phyloP scores from a whole-genome alignment of 2,113 vertebrate species.

The Dolichotis patagonum region DNA sequence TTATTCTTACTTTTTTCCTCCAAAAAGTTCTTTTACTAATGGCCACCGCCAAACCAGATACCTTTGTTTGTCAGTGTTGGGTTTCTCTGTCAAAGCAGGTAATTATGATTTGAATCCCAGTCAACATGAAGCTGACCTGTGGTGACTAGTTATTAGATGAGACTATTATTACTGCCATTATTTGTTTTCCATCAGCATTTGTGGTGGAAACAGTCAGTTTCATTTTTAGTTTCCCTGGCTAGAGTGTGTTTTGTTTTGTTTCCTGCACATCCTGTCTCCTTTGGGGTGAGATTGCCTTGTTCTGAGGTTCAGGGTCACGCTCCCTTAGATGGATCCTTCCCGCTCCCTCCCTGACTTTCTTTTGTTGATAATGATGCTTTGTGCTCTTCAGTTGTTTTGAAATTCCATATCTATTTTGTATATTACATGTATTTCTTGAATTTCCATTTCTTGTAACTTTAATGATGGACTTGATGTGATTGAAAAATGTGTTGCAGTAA shows the following conservation, averaged over 20 bases:
- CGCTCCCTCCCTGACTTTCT: background rate
- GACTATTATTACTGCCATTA: background rate
- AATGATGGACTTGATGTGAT: background rate
- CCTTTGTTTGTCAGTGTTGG: background rate
- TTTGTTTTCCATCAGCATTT: background rate
- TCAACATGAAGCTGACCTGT: background rate
- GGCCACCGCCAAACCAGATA: background rate
- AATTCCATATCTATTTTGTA: background rate
- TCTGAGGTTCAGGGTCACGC: background rate
- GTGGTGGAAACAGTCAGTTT: background rate
- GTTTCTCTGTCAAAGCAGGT: background rate
- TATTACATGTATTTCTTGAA: background rate
- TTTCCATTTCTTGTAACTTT: slow-evolving; percentile 17
- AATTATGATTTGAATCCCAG: background rate
- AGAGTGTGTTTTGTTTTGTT: background rate
- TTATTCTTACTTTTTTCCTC: background rate
- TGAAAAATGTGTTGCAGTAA: background rate
- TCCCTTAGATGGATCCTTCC: background rate
- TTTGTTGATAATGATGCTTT: background rate
- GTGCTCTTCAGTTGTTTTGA: background rate
- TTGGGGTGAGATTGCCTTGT: too few species aligned
- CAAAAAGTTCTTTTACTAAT: background rate
- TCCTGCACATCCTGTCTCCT: background rate
- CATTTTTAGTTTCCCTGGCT: background rate
- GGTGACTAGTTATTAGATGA: background rate